phyloP scores from a whole-genome alignment of 2,888 invertebrate species.

The Xanthia icteritia region DNA sequence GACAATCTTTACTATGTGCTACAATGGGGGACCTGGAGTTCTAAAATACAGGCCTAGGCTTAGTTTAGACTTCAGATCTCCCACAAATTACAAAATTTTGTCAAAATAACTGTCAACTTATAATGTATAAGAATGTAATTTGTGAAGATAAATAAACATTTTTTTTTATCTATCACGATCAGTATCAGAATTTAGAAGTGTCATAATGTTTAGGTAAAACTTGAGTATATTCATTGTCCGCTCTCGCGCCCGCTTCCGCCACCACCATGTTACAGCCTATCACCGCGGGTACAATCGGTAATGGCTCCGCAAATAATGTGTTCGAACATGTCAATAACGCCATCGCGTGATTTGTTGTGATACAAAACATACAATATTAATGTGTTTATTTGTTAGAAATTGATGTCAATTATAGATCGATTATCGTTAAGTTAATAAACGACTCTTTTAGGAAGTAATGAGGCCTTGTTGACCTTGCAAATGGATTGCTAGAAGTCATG shows the following conservation, averaged over 20 bases:
- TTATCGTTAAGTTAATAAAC: conserved; percentile 4
- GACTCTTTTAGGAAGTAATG: not conserved
- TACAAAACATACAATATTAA: conserved; percentile 46
- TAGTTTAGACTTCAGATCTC: too few relatives aligned
- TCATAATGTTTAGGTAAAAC: too few relatives aligned
- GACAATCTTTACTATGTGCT: too few relatives aligned
- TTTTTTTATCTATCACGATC: too few relatives aligned
- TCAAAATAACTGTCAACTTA: too few relatives aligned
- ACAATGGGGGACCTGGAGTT: too few relatives aligned
- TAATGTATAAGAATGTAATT: too few relatives aligned
- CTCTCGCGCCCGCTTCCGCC: conserved; percentile 16
- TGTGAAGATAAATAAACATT: too few relatives aligned
- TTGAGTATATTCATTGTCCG: too few relatives aligned
- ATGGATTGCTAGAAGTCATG: not conserved
- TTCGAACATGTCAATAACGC: conserved; percentile 54
- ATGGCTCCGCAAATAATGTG: conserved; percentile 65
- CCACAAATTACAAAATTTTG: too few relatives aligned
- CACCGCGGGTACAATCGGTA: conserved; percentile 54
- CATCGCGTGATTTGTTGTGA: conserved; percentile 63
- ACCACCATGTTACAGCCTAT: not conserved
- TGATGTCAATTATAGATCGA: conserved; percentile 32
- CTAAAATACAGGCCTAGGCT: too few relatives aligned
- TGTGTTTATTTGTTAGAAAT: conserved; percentile 42
- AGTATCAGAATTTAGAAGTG: too few relatives aligned
- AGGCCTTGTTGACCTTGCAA: not conserved